Base-by-base conservation (phyloP, 37 sponge, comb jelly and placozoan species). In the Corticium candelabrum region DNA sequence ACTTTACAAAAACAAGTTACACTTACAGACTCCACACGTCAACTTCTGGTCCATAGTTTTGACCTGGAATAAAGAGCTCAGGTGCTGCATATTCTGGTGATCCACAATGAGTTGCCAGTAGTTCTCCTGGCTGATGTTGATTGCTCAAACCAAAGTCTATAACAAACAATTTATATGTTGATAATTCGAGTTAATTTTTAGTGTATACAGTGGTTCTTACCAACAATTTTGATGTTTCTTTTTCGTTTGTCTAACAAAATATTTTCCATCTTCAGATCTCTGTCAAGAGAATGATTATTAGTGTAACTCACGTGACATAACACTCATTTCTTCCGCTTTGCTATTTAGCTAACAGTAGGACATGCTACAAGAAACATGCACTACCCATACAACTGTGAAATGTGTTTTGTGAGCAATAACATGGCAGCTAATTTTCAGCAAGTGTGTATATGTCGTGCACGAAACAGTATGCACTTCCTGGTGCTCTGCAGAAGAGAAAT, bases 71-170 rank as follows among this genome's bases (percentile, higher is more conserved):
- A 74, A 96, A 96, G 68, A 96, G 86, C 83, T 96, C 97, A 3
- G 97, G 97, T 35, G 97, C 97, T 37, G 97, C 97, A 76, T 96
- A 96, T 84, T 96, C 97, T 1, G 97, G 97, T 50, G 92, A 92
- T 0, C 97, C 97, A 77, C 97, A 96, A 68, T 96, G 97, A 0
- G 97, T 96, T 41, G 88, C 88, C 69, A 96, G 82, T 0, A 96
- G 83, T 37, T 87, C 78, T 4, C 97, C 97, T 0, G 93, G 87
- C 67, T 85, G 82, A 40, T 86, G 87, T 5, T 84, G 80, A 82
- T 96, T 96, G 76, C 93, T 92, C 30, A 96, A 74, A 11, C 96
- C 96, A 86, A 96, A 96, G 77, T 96, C 96, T 94, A 73, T 7
- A 38, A 38, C n/a, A n/a, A n/a, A n/a, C n/a, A n/a, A n/a, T n/a